Percentiles rank a stretch among this genome's conserved stretches.
Conservation (phyloP, 2,797 vertebrate species). For the Pelobates cultripes region DNA sequence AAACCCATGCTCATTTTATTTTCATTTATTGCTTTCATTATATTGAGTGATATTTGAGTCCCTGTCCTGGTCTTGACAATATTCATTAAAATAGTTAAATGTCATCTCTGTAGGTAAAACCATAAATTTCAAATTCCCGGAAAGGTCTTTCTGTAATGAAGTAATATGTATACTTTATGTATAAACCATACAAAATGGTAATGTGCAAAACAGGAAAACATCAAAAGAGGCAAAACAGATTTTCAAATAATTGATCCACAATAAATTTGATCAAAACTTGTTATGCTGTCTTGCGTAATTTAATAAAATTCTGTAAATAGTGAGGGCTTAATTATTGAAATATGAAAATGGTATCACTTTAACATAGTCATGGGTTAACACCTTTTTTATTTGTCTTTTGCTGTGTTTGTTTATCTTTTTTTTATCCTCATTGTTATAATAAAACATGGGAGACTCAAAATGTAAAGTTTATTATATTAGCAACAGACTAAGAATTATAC, state of each 20-base stretch:
- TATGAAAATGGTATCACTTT: too few species aligned
- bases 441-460: too few species aligned
- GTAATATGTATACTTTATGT: neutral
- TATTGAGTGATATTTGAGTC: constrained; percentile 10
- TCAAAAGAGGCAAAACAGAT: neutral
- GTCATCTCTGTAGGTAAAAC: neutral
- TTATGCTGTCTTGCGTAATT: neutral
- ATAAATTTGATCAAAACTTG: neutral
- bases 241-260: neutral
- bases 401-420: too few species aligned
- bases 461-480: too few species aligned
- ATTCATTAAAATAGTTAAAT: neutral
- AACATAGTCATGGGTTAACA: too few species aligned
- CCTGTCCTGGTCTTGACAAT: neutral
- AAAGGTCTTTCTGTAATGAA: neutral
- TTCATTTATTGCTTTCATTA: neutral
- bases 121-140: neutral
- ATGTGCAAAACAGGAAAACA: too few species aligned
- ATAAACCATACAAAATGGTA: neutral
- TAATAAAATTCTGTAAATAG: neutral
- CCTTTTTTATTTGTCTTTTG: too few species aligned
- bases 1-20: neutral
- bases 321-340: too few species aligned
- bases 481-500: too few species aligned
- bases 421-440: too few species aligned